These are phyloP conservation scores for Agrochola litura DNA, from an alignment of 2,888 invertebrate genomes.

Conservation along the genomic window DNA sequence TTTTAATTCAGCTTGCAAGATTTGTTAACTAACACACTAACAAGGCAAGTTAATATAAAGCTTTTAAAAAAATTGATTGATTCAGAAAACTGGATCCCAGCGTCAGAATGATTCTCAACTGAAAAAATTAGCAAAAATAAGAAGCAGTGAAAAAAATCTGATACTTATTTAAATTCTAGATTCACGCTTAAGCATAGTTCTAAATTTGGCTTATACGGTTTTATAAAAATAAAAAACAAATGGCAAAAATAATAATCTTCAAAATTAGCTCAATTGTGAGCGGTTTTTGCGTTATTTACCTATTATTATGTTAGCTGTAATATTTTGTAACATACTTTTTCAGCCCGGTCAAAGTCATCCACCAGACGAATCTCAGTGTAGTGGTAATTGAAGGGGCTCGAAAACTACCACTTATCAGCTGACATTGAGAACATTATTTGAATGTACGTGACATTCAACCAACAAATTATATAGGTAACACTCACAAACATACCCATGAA, in stretches of 20 bases:
- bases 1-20: no score
- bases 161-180: background rate
- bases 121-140: background rate
- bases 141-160: background rate
- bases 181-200: background rate
- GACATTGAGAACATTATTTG: conserved; percentile 4
- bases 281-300: no score
- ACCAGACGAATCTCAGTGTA: background rate
- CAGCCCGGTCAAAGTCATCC: background rate
- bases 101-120: background rate
- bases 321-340: no score
- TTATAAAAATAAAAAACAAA: background rate
- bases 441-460: background rate
- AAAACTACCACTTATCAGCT: background rate
- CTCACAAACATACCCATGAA: no score
- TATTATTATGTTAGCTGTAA: background rate
- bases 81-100: background rate
- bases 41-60: no score
- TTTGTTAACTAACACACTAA: no score
- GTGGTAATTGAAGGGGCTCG: conserved; percentile 7
- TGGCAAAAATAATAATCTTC: background rate
- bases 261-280: background rate
- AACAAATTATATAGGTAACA: no score
- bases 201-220: no score
- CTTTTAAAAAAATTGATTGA: background rate